Evolutionary conservation across 2,797 vertebrate species (phyloP), one percentile per base, ranked within the genome.

Genomic region (Anabas testudineus): DNA sequence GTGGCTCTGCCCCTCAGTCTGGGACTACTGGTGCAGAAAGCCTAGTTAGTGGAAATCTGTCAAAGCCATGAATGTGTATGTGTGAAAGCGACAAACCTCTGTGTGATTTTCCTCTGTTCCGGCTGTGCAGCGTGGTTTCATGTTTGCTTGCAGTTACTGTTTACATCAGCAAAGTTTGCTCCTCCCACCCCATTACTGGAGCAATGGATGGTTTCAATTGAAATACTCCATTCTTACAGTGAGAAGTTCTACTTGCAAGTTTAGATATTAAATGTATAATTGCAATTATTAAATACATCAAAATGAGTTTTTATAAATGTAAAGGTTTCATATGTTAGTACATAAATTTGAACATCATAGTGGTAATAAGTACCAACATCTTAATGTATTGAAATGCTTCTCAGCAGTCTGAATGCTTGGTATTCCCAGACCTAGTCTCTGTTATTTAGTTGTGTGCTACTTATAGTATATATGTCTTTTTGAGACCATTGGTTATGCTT

Each of bases 1-100:
- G 60, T 3, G 49, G 65, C 82, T 66, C 71, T 58, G 83, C 75
- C 78, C 63, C 26, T 48, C 52, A 45, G 60, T 5, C 48, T 24
- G 48, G 21, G 63, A 39, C 42, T 0, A 62, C 4, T 39, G 42
- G 24, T 56, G 66, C 46, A 61, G 67, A 62, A 9, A 24, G 34
- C 30, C 26, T n/a, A 6, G 10, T 21, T 2, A 5, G 26, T 18
- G 19, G 8, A 37, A 19, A 9, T 39, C 7, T 67, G 24, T 60
- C 16, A 3, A 51, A 41, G 26, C 41, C 7, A 18, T 16, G 5
- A 13, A 6, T 16, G 13, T 18, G 5, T 43, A 3, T n/a, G 18
- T 39, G 37, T 39, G 3, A 42, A 39, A 39, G 37, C 12, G 39
- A 14, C 12, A 5, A 14, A 18, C 10, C 32, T 47, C 7, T 26